A percentile compares a stretch with the other conserved stretches of the same genome.
phyloP scores from a whole-genome alignment of 2,113 vertebrate species.

The Cisticola juncidis region DNA sequence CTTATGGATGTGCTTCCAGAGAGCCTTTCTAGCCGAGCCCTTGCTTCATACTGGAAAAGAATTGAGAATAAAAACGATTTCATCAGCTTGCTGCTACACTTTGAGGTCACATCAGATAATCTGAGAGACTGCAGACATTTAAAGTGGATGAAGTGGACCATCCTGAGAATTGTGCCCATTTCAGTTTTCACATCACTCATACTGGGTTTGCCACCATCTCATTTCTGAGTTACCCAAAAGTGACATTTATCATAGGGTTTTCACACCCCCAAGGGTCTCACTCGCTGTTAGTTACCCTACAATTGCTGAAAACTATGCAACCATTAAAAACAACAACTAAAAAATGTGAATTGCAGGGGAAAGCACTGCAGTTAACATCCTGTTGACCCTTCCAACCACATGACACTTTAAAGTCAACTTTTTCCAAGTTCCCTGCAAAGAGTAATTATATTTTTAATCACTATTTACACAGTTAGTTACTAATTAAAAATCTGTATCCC shows the following conservation, averaged over 20 bases:
- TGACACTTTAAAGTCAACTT: neutral
- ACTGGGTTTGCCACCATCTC: neutral
- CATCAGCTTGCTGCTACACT: neutral
- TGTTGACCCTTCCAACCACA: neutral
- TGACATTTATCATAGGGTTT: neutral
- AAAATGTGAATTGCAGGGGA: neutral
- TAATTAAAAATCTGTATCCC: neutral
- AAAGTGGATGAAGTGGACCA: neutral
- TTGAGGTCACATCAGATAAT: neutral
- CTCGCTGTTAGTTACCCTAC: neutral
- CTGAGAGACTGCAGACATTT: neutral
- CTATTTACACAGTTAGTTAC: neutral
- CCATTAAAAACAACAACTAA: neutral
- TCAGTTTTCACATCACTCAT: neutral
- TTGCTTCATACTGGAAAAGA: constrained; percentile 84
- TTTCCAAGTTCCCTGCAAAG: neutral
- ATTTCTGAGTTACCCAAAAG: neutral
- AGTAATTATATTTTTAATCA: neutral
- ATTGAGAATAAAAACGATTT: neutral
- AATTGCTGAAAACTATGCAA: neutral
- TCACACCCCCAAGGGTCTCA: neutral
- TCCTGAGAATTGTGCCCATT: neutral
- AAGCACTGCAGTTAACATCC: neutral
- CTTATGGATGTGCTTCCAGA: constrained; percentile 87
- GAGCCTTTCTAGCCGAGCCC: constrained; percentile 86